A percentile compares a stretch with the other conserved stretches of the same genome.
Conservation (phyloP, 1,140 invertebrate genomes). For the Saccostrea glomerata region DNA sequence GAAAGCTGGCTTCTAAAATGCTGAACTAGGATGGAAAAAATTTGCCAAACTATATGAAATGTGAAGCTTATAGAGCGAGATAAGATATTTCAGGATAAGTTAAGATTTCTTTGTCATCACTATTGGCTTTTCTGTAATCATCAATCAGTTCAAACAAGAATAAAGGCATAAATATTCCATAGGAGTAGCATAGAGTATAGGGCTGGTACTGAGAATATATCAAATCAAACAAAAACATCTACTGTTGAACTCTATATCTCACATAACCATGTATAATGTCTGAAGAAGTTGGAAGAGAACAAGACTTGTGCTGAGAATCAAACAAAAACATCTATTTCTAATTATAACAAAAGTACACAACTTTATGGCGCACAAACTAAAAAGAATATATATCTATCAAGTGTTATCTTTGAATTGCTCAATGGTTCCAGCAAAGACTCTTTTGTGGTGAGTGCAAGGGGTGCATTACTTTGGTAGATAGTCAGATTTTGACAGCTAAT, state of each 20-base stretch:
- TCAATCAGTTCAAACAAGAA: neutral
- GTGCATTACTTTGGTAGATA: neutral
- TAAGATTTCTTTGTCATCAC: conserved; percentile 1
- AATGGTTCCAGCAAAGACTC: neutral
- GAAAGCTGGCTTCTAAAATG: neutral
- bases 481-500: neutral
- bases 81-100: conserved; percentile 6
- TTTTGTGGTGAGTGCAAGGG: neutral
- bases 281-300: neutral
- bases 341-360: neutral
- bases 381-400: neutral
- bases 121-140: neutral
- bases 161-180: conserved; percentile 3
- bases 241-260: too few relatives aligned
- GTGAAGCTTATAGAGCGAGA: neutral
- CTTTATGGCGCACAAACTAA: neutral
- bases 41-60: conserved; percentile 6
- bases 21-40: conserved; percentile 11
- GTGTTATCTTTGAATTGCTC: neutral
- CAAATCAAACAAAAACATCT: neutral
- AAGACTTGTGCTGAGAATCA: neutral
- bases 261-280: too few relatives aligned
- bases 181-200: neutral
- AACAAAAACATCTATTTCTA: neutral
- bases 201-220: neutral